These are phyloP conservation scores for Apodemus speciosus DNA, from an alignment of 2,113 vertebrate species.

Conservation along the genomic window DNA sequence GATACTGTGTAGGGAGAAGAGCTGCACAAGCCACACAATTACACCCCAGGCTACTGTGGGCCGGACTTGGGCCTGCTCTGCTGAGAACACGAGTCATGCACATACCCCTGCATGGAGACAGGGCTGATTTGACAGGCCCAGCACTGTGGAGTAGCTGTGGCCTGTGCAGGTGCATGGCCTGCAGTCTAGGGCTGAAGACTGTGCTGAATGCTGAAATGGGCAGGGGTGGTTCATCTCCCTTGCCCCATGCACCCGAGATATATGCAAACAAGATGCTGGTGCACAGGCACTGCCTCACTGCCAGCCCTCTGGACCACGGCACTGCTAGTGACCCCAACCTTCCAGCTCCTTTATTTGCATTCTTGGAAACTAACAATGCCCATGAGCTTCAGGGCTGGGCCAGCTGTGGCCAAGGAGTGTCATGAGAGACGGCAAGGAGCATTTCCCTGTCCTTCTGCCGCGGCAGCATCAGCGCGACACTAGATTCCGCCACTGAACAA, in stretches of 20 bases:
- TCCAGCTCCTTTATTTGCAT: neutral
- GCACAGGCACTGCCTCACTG: too few species aligned
- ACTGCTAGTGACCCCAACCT: neutral
- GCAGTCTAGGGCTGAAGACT: neutral
- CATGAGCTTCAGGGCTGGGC: neutral
- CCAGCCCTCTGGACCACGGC: neutral
- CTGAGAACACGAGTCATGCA: too few species aligned
- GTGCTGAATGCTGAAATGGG: too few species aligned
- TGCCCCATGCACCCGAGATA: neutral
- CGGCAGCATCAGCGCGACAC: neutral
- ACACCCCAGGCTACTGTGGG: neutral
- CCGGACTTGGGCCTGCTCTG: neutral
- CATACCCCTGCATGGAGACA: too few species aligned
- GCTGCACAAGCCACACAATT: neutral
- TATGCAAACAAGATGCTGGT: neutral
- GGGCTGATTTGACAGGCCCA: neutral
- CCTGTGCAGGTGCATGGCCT: neutral
- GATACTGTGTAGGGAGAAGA: neutral
- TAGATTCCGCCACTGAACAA: neutral
- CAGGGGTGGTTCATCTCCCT: neutral
- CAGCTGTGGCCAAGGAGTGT: neutral
- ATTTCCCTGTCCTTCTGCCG: neutral
- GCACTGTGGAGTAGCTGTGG: neutral
- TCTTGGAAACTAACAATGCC: neutral
- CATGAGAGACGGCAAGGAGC: neutral